Base-by-base conservation (phyloP, 2,888 invertebrate species). In the Oligia strigilis region DNA sequence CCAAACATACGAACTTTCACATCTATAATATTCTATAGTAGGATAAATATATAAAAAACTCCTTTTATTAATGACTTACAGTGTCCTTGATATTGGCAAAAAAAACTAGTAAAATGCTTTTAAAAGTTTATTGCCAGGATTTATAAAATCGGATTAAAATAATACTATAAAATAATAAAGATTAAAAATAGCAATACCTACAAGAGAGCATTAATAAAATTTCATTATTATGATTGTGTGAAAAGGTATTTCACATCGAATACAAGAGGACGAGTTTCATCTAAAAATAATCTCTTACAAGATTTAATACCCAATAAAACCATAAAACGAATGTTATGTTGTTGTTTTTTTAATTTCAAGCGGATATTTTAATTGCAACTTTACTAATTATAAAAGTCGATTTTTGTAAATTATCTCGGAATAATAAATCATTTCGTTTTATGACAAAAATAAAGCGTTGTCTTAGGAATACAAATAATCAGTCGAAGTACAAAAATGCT, bases 211-310 rank as follows among this genome's bases (percentile, higher is more conserved):
- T 60, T 60, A 13, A 55, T 58, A 4, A 29, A 29, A 49, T 49
- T 49, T 55, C 1, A 46, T 55, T 43, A 58, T 23, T 13, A 65
- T 9, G n/a, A 49, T n/a, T 58, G 58, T 76, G 55, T 58, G 62
- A 77, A 85, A 77, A 85, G 82, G 82, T 85, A 60, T 55, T 77
- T 85, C 82, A 85, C 74, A 81, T n/a, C 60, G 1, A 17, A 72
- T 14, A 43, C 19, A 58, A 46, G n/a, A 81, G 4, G 5, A 83
- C 73, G 36, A 72, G 85, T 76, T 85, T 23, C 11, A 46, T 65
- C 58, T 1, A 36, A 70, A 77, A 81, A 72, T 77, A 75, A 58
- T 29, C n/a, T 58, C 73, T 17, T 46, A 60, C 2, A 49, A 72
- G 5, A 17, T 83, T 77, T 64, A 55, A 65, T 40, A 52, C 4